Base-by-base conservation (phyloP, 2,888 invertebrate species). In the Dione juno region DNA sequence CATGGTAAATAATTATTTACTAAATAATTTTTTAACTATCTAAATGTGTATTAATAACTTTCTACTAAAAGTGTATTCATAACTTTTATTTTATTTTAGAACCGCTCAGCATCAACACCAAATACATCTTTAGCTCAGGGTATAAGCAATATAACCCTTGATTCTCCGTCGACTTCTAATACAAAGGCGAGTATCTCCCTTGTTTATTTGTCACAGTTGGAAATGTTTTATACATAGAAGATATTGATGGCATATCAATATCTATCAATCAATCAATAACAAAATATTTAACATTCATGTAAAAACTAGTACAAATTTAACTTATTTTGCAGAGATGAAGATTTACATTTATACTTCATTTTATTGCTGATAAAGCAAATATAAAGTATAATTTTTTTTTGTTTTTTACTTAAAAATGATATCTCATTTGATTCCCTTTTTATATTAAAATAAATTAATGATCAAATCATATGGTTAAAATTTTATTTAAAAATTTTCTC, bases 1-100 rank as follows among this genome's bases (percentile, higher is more conserved):
- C 85, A 97, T 97, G 97, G 97, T 97, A 78, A 78, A 81, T 58
- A 54, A 16, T 48, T 54, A 35, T n/a, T 53, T 35, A 53, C 7
- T 35, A 3, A n/a, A 28, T 9, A 9, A 11, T 10, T 19, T 11
- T 21, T 7, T 40, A 40, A 40, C 40, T 40, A 40, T 11, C 3
- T 7, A 40, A 40, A 40, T n/a, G 37, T 37, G 8, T 40, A 40
- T 11, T 37, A 6, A 37, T 3, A 37, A 37, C 8, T 37, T 37
- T 37, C 37, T 8, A 16, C 35, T 16, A 11, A 57, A 16, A 16
- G 37, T 13, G 16, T 13, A 2, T 7, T 35, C 19, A 19, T 37
- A 35, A 19, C 66, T 66, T 35, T 19, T 7, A 11, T 64, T 9
- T 68, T 71, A 9, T 88, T 90, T 76, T 81, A 92, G 92, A 92